Percentiles rank a stretch among this genome's conserved stretches.
These are phyloP conservation scores for Microctonus brassicae DNA, from an alignment of 2,888 invertebrate genomes.

Conservation along the genomic window DNA sequence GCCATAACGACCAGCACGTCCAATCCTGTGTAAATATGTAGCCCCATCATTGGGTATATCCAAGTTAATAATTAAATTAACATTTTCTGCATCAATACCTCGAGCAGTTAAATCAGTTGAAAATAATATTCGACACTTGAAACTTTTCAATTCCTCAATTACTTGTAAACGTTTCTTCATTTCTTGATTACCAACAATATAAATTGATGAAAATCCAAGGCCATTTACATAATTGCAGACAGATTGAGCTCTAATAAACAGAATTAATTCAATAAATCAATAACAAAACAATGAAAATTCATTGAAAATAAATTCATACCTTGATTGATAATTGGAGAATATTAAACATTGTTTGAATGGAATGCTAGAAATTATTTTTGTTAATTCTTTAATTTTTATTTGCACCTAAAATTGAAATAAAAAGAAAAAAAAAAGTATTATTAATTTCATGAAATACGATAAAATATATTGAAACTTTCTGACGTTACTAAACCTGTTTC, in stretches of 20 bases:
- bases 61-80: conserved; percentile 93
- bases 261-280: conserved; percentile 28
- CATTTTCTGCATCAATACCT: conserved; percentile 94
- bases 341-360: conserved; percentile 92
- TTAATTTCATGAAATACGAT: not conserved
- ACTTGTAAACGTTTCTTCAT: conserved; percentile 84
- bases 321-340: conserved; percentile 89
- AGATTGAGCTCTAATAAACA: conserved; percentile 78
- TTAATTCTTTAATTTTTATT: conserved; percentile 77
- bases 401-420: conserved; percentile 54
- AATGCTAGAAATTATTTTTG: conserved; percentile 78
- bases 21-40: conserved; percentile 94
- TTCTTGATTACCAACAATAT: conserved; percentile 83
- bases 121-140: conserved; percentile 86
- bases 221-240: conserved; percentile 79
- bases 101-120: conserved; percentile 93
- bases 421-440: not conserved
- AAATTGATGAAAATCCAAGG: conserved; percentile 83
- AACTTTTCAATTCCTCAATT: conserved; percentile 82
- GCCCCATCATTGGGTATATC: conserved; percentile 85
- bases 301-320: conserved; percentile 66
- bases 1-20: conserved; percentile 95
- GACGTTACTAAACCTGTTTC: conserved; percentile 71
- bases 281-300: not conserved
- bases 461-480: conserved; percentile 6